Evolutionary conservation across 53 echinoderm and acorn worm genomes (phyloP).

Genomic region (Mesocentrotus franciscanus): DNA sequence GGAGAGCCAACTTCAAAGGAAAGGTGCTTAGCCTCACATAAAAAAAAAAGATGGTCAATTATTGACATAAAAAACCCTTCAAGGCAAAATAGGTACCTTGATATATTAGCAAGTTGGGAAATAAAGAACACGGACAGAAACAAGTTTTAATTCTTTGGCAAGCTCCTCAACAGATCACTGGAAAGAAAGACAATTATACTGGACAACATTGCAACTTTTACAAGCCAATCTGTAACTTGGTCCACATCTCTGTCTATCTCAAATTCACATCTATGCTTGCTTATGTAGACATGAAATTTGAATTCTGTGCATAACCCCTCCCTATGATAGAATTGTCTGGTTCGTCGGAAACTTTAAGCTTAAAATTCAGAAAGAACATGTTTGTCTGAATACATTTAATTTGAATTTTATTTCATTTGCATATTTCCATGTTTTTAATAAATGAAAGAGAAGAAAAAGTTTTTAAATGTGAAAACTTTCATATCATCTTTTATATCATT

Average conservation of each 20-base stretch:
- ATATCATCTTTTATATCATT: background rate
- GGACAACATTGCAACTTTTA: background rate
- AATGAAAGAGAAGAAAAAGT: background rate
- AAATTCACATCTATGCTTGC: background rate
- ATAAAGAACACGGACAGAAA: background rate
- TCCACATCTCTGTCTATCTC: background rate
- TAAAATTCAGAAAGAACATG: background rate
- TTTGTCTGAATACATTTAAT: background rate
- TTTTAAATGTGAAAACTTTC: background rate
- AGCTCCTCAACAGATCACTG: constrained; percentile 5
- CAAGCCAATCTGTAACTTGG: background rate
- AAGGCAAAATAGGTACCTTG: background rate
- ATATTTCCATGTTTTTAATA: background rate
- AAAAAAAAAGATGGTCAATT: background rate
- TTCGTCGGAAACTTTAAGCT: background rate
- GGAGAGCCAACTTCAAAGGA: background rate
- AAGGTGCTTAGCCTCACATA: background rate
- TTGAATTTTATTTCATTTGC: background rate
- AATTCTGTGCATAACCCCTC: background rate
- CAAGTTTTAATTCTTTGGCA: constrained; percentile 3
- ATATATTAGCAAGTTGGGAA: background rate
- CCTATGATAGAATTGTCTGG: background rate
- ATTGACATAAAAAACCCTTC: background rate
- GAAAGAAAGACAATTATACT: background rate
- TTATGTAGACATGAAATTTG: background rate